A percentile compares a stretch with the other conserved stretches of the same genome.
Conservation (phyloP, 2,113 vertebrate species). For the Thermophis baileyi region DNA sequence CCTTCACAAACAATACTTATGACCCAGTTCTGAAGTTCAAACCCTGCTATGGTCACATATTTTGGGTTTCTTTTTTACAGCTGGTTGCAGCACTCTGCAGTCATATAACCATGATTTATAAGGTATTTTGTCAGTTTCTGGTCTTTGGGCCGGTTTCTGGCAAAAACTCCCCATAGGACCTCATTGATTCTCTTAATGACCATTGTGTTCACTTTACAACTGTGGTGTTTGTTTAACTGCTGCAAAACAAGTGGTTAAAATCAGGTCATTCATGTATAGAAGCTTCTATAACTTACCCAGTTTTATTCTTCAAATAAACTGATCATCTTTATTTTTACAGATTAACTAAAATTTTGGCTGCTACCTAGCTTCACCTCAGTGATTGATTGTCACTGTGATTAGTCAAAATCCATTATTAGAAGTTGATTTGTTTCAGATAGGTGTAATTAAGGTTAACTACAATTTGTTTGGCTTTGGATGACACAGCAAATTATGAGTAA, state of each 20-base stretch:
- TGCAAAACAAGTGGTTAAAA: neutral
- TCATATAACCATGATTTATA: neutral
- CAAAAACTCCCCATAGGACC: neutral
- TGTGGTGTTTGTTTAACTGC: neutral
- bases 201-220: neutral
- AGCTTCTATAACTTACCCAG: neutral
- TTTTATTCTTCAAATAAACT: neutral
- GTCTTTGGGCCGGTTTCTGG: neutral
- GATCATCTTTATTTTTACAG: neutral
- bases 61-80: neutral
- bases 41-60: neutral
- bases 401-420: neutral
- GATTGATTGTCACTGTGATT: neutral
- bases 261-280: neutral
- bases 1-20: neutral
- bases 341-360: neutral
- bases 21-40: neutral
- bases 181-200: neutral
- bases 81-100: neutral
- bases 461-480: neutral
- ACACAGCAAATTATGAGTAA: neutral
- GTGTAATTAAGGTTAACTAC: neutral
- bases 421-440: neutral
- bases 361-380: neutral
- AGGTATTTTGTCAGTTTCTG: neutral